A percentile compares a stretch with the other conserved stretches of the same genome.
Evolutionary conservation across 2,113 vertebrate species (phyloP).

Genomic region (Plecotus auritus): DNA sequence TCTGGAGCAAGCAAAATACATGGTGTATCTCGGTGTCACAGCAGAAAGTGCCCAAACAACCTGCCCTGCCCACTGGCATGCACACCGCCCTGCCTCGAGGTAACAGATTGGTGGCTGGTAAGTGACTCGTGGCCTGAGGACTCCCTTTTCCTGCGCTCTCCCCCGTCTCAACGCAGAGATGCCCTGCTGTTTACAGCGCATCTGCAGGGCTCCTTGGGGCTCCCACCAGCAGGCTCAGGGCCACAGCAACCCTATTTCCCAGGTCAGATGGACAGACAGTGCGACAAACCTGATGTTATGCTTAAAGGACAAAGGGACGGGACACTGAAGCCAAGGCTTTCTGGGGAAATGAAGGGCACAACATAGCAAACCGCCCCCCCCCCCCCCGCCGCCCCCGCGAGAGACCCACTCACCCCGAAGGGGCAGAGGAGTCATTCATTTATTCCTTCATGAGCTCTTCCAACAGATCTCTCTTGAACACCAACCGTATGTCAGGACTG

Average conservation of each 20-base stretch:
- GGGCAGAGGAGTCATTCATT: neutral
- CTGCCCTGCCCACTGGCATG: neutral
- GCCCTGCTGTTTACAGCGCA: rapidly evolving
- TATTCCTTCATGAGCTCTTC: neutral
- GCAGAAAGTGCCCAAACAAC: neutral
- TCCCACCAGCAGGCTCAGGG: neutral
- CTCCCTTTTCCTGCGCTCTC: neutral
- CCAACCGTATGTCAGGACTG: neutral
- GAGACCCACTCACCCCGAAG: neutral
- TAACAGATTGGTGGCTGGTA: neutral
- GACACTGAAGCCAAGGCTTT: neutral
- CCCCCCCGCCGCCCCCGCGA: too few relatives aligned
- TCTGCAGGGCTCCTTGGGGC: neutral
- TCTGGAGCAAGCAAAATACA: neutral
- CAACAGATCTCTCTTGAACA: neutral
- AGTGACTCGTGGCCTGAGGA: neutral
- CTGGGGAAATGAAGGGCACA: neutral
- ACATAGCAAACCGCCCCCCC: neutral
- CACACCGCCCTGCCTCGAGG: neutral
- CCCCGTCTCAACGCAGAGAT: neutral
- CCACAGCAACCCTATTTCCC: neutral
- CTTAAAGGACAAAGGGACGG: neutral
- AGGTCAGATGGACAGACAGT: neutral
- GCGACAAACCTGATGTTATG: neutral
- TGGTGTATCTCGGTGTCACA: neutral